These are phyloP conservation scores for Sinonovacula constricta DNA, from an alignment of 1,140 invertebrate genomes.

Conservation along the genomic window DNA sequence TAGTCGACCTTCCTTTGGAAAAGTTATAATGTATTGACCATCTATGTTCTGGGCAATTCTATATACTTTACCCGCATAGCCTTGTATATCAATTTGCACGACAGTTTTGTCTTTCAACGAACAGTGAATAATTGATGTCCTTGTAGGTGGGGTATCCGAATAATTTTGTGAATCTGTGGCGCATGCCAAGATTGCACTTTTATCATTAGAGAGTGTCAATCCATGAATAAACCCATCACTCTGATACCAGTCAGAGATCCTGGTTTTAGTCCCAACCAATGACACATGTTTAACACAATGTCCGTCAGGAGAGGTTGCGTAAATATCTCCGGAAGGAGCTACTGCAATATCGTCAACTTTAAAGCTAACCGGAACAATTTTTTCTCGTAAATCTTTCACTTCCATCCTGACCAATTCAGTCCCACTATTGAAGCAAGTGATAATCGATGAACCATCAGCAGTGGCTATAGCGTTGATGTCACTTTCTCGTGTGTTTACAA, in stretches of 20 bases:
- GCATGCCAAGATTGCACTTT: conserved; percentile 11
- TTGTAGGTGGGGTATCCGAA: conserved; percentile 11
- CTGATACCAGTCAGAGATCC: too few relatives aligned
- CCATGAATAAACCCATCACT: conserved; percentile 16
- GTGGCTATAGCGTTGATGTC: conserved; percentile 11
- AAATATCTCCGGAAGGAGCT: background rate
- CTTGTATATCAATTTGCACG: conserved; percentile 9
- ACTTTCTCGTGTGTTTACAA: background rate
- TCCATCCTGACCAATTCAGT: background rate
- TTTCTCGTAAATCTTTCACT: background rate
- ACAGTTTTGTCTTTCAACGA: conserved; percentile 10
- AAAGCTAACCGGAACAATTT: conserved; percentile 11
- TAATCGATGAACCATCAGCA: background rate
- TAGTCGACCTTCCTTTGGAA: conserved; percentile 28
- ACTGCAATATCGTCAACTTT: conserved; percentile 20
- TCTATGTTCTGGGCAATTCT: conserved; percentile 27
- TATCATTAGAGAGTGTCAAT: conserved; percentile 13
- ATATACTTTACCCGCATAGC: conserved; percentile 39
- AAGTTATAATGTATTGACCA: conserved; percentile 24
- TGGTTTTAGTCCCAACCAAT: too few relatives aligned
- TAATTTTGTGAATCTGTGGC: conserved; percentile 40
- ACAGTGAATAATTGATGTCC: conserved; percentile 22
- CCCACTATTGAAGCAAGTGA: background rate
- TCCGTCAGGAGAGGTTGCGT: conserved; percentile 16
- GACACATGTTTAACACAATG: background rate